Percentiles rank a stretch among this genome's conserved stretches.
These are phyloP conservation scores for Dreissena polymorpha DNA, from an alignment of 1,140 invertebrate species.

Conservation along the genomic window DNA sequence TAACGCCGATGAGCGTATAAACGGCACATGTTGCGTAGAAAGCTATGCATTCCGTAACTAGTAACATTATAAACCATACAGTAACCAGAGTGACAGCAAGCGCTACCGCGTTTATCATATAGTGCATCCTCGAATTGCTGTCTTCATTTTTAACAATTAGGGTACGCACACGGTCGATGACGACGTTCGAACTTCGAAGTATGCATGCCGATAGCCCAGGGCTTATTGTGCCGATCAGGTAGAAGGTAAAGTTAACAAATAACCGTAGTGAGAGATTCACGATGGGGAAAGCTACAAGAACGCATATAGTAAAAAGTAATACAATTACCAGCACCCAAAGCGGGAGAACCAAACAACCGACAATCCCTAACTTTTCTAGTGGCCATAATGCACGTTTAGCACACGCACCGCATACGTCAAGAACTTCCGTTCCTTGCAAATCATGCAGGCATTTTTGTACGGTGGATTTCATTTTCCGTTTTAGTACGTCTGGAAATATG, in stretches of 20 bases:
- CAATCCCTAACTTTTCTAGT: constrained; percentile 6
- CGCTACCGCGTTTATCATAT: constrained; percentile 17
- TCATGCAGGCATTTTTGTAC: constrained; percentile 27
- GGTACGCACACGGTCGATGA: background rate
- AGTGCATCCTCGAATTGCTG: background rate
- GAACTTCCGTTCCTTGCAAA: constrained; percentile 4
- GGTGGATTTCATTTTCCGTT: constrained; percentile 18
- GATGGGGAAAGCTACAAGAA: constrained; percentile 13
- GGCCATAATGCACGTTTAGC: constrained; percentile 11
- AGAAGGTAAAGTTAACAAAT: constrained; percentile 10
- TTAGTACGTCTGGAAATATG: background rate
- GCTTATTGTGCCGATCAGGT: background rate
- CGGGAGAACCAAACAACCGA: constrained; percentile 19
- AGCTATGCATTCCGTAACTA: constrained; percentile 18
- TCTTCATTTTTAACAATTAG: constrained; percentile 1
- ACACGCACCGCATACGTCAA: constrained; percentile 21
- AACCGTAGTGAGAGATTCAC: constrained; percentile 23
- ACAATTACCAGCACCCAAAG: constrained; percentile 9
- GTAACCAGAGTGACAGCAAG: constrained; percentile 19
- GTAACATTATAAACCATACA: constrained; percentile 13
- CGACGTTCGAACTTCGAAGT: background rate
- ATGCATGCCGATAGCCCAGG: background rate
- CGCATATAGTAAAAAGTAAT: background rate
- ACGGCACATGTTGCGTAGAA: constrained; percentile 31
- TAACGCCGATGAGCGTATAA: constrained; percentile 26